Base-by-base conservation (phyloP, 2,797 vertebrate genomes). In the Vipera latastei region DNA sequence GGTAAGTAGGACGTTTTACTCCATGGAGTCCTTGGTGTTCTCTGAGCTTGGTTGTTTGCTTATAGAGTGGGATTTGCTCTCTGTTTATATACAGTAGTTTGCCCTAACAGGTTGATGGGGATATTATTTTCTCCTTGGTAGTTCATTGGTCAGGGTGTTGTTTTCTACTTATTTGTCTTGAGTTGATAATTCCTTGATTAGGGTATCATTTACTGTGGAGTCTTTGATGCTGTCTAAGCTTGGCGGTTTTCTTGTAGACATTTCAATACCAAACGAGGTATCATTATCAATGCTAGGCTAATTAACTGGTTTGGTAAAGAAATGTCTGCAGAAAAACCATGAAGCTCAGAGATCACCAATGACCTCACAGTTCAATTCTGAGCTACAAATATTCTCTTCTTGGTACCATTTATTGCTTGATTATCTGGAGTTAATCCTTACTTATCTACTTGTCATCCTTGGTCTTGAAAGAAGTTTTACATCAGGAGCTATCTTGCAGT, bases 1-100 rank as follows among this genome's bases (percentile, higher is more conserved):
- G 97, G 99, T 99, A 93, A 97, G 98, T 95, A 85, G 7, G 8
- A 7, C 25, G 89, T 93, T 93, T 85, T 85, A 55, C 14, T 63
- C 51, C 51, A 7, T 53, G 51, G 51, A 53, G 51, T 53, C 51
- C 51, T 53, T 69, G n/a, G 6, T 32, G 5, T 38, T 32, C 65
- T 69, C 65, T 16, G 6, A 69, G 65, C 65, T 38, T 32, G 6
- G 65, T 18, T 0, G 6, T 32, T 69, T 7, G 65, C 65, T 32
- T 32, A 14, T 69, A n/a, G 14, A 69, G n/a, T 69, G 65, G 32
- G 14, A 16, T 69, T 69, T 69, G n/a, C 65, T 69, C 6, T 69
- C 6, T 32, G 18, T 38, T 32, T 69, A 32, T 18, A 32, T 69
- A 32, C n/a, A 18, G 14, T 69, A 69, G 65, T 69, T 69, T n/a